phyloP scores from a whole-genome alignment of 2,888 invertebrate species.

The Syrphus vitripennis region DNA sequence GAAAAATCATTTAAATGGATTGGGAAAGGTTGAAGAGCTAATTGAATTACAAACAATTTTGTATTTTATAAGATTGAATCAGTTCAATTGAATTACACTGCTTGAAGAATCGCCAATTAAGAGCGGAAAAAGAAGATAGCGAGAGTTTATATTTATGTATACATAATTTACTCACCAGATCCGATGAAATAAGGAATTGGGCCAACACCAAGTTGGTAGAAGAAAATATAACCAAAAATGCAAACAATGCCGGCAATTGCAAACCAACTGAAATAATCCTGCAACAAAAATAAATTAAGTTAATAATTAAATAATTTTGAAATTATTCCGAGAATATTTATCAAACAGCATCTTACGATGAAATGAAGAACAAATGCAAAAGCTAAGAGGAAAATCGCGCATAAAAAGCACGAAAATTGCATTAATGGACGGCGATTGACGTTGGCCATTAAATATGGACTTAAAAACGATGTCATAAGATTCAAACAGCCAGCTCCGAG shows the following conservation, averaged over 20 bases:
- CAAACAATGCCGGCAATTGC: constrained; percentile 87
- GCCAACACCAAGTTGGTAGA: constrained; percentile 92
- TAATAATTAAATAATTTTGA: neutral
- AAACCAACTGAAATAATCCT: constrained; percentile 86
- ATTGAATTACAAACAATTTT: constrained; percentile 2
- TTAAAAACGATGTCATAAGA: constrained; percentile 85
- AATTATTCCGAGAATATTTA: neutral
- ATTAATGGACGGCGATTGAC: constrained; percentile 86
- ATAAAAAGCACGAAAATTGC: constrained; percentile 84
- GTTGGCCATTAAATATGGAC: constrained; percentile 86
- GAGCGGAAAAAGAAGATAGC: neutral
- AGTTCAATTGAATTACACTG: neutral
- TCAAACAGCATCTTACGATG: constrained; percentile 83
- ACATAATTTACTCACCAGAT: constrained; percentile 83
- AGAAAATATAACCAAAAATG: constrained; percentile 88
- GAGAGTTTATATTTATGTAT: neutral
- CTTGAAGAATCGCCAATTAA: neutral
- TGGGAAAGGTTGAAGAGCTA: constrained; percentile 30
- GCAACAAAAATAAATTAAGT: constrained; percentile 71
- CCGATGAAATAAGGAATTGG: constrained; percentile 94
- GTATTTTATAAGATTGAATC: neutral
- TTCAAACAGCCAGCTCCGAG: constrained; percentile 89
- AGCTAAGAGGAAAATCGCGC: constrained; percentile 84
- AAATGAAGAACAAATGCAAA: constrained; percentile 84
- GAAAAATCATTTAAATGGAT: constrained; percentile 10